Percentiles rank a stretch among this genome's conserved stretches.
Conservation (phyloP, 2,888 invertebrate species). For the Heliconius ethilla region DNA sequence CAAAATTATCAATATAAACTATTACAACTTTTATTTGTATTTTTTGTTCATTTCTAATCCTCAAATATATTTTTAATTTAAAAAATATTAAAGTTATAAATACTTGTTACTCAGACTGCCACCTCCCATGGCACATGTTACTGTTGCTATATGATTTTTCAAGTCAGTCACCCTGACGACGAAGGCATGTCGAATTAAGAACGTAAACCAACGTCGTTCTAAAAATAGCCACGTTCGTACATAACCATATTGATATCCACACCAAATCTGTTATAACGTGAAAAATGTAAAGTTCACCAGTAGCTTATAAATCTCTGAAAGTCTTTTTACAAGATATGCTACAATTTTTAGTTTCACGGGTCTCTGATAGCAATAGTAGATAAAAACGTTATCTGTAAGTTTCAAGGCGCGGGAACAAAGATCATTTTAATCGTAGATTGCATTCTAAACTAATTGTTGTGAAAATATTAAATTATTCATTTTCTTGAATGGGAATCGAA, state of each 20-base stretch:
- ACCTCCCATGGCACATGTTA: constrained; percentile 55
- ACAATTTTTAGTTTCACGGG: no score
- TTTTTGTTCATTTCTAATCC: not conserved
- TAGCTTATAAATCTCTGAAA: no score
- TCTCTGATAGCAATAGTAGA: no score
- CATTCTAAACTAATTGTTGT: no score
- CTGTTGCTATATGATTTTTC: constrained; percentile 51
- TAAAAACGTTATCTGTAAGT: no score
- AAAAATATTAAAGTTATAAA: constrained; percentile 29
- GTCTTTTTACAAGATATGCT: no score
- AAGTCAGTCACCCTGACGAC: constrained; percentile 64
- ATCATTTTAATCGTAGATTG: no score
- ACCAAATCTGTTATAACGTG: constrained; percentile 58
- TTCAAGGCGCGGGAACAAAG: no score
- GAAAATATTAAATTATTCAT: no score
- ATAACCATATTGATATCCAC: constrained; percentile 62
- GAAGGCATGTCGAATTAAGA: constrained; percentile 66
- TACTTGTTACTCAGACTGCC: constrained; percentile 58
- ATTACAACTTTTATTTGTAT: no score
- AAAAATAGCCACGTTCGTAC: constrained; percentile 71
- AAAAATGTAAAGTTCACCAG: not conserved
- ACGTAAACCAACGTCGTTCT: constrained; percentile 67
- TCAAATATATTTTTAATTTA: not conserved
- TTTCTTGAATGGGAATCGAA: no score
- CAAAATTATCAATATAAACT: no score